Evolutionary conservation across 2,113 vertebrate genomes (phyloP).

Genomic region (Acrocephalus kingi): DNA sequence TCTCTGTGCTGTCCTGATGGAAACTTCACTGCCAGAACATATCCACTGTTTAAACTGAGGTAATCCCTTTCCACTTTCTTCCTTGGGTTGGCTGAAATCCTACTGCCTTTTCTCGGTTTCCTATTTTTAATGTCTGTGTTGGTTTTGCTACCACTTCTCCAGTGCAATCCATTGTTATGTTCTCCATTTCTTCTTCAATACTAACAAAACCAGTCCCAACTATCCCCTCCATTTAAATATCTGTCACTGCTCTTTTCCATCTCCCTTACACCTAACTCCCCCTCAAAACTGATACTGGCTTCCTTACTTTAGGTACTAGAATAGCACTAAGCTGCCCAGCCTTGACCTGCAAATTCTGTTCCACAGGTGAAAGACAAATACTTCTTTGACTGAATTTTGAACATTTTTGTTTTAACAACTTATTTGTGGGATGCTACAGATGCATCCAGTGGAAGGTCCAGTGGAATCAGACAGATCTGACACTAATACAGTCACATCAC

Average conservation of each 20-base stretch:
- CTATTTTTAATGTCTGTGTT: not conserved
- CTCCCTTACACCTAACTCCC: not conserved
- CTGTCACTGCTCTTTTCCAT: not conserved
- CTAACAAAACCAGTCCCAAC: not conserved
- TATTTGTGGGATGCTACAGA: not conserved
- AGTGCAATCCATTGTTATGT: not conserved
- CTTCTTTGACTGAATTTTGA: not conserved
- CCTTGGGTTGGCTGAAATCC: not conserved
- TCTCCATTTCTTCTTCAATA: not conserved
- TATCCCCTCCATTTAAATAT: not conserved
- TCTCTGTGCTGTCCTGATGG: not conserved
- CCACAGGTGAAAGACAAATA: not conserved
- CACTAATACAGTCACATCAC: not conserved
- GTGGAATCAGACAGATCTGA: not conserved
- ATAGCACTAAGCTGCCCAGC: not conserved
- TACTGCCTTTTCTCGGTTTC: not conserved
- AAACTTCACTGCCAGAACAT: not conserved
- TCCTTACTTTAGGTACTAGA: not conserved
- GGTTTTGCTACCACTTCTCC: not conserved
- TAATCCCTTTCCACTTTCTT: not conserved
- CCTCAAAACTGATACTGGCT: not conserved
- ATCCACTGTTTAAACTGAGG: not conserved
- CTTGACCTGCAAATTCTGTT: not conserved
- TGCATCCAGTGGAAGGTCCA: not conserved
- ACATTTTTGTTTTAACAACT: not conserved